These are phyloP conservation scores for Zophobas morio DNA, from an alignment of 1,140 invertebrate genomes.

Conservation along the genomic window DNA sequence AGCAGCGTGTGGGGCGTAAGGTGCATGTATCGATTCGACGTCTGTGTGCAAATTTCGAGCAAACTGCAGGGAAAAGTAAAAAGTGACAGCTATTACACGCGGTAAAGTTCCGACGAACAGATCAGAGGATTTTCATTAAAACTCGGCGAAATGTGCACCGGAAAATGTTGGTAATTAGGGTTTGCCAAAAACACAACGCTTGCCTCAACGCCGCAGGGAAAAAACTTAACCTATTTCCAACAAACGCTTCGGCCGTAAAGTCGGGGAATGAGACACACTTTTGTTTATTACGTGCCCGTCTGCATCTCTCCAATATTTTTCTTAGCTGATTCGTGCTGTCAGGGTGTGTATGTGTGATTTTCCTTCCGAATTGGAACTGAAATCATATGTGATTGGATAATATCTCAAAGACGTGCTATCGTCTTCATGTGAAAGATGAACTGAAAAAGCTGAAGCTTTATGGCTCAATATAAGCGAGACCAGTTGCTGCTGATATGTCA, in stretches of 20 bases:
- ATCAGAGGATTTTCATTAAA: constrained; percentile 21
- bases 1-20: neutral
- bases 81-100: neutral
- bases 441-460: constrained; percentile 41
- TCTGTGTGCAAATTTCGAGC: constrained; percentile 9
- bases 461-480: constrained; percentile 39
- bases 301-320: neutral
- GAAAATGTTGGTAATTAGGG: too few relatives aligned
- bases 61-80: constrained; percentile 25
- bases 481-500: constrained; percentile 42
- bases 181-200: too few relatives aligned
- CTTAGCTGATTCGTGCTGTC: constrained; percentile 13
- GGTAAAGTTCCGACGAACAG: neutral
- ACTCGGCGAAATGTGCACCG: neutral
- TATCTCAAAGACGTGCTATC: constrained; percentile 40
- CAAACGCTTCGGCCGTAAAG: neutral
- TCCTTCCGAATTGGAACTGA: constrained; percentile 23
- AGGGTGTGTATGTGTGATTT: constrained; percentile 19
- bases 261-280: neutral
- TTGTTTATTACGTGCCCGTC: constrained; percentile 19
- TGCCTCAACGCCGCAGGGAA: too few relatives aligned
- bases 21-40: neutral
- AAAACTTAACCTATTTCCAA: too few relatives aligned
- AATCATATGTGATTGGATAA: constrained; percentile 42
- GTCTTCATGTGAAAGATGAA: constrained; percentile 38